Evolutionary conservation across 1,140 invertebrate genomes (phyloP).

Genomic region (Ectropis grisescens): DNA sequence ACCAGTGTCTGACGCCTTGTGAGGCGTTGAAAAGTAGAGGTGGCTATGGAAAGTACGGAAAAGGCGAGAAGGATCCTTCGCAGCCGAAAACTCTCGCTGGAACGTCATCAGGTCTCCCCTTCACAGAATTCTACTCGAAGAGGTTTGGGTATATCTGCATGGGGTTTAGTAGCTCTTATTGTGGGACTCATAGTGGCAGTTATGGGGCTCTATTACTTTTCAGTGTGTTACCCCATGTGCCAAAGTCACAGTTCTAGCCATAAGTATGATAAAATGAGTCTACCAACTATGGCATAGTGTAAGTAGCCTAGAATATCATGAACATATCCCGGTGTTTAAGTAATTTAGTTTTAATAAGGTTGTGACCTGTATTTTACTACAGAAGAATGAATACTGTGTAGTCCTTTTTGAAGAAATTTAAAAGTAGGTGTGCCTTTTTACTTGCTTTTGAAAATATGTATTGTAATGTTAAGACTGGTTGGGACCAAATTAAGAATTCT

Average conservation of each 20-base stretch:
- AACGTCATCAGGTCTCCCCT: slow-evolving; percentile 14
- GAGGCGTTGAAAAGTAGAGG: slow-evolving; percentile 19
- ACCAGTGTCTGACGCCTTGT: slow-evolving; percentile 21
- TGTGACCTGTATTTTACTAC: no score
- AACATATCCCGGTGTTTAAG: neutral
- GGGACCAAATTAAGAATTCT: no score
- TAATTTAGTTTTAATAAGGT: neutral
- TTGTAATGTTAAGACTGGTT: no score
- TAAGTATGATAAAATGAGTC: slow-evolving; percentile 74
- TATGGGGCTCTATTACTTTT: slow-evolving; percentile 72
- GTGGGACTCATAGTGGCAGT: slow-evolving; percentile 66
- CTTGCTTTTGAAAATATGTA: no score
- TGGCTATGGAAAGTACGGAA: slow-evolving; percentile 17
- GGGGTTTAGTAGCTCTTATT: slow-evolving; percentile 71
- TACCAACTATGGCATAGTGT: slow-evolving; percentile 61
- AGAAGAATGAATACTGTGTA: no score
- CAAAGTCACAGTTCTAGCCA: slow-evolving; percentile 55
- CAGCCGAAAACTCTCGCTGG: slow-evolving; percentile 19
- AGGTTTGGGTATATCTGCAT: slow-evolving; percentile 71
- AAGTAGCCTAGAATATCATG: neutral
- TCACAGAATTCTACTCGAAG: slow-evolving; percentile 23
- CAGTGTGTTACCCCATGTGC: slow-evolving; percentile 74
- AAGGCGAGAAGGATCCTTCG: slow-evolving; percentile 16
- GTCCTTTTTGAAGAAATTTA: no score
- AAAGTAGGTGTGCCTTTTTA: no score